These are phyloP conservation scores for Apis mellifera DNA, from an alignment of 1,140 invertebrate genomes.

Conservation along the genomic window DNA sequence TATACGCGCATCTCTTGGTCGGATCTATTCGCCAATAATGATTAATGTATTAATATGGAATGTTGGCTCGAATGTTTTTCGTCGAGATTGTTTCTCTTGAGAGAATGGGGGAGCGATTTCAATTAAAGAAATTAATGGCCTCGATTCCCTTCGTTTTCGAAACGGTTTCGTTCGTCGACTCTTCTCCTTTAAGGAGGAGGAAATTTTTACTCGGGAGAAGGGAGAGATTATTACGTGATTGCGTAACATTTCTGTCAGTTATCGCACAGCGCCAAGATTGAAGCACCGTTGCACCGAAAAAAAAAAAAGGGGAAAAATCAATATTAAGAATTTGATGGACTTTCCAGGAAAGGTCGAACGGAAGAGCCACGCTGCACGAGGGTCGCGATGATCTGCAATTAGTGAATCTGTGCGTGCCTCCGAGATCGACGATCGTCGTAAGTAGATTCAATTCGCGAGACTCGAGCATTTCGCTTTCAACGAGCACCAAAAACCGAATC, in stretches of 20 bases:
- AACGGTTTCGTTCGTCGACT: background rate
- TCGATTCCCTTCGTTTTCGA: background rate
- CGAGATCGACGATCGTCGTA: constrained; percentile 74
- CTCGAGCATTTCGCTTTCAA: constrained; percentile 27
- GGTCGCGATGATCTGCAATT: constrained; percentile 75
- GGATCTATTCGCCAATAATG: background rate
- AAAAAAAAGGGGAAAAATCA: no score
- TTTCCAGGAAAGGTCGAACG: constrained; percentile 77
- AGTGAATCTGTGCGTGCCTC: constrained; percentile 76
- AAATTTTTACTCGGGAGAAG: background rate
- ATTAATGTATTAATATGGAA: background rate
- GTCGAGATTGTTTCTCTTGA: no score
- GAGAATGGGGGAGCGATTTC: background rate
- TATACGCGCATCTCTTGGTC: background rate
- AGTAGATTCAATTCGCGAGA: constrained; percentile 64
- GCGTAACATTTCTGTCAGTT: no score
- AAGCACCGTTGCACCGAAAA: constrained; percentile 4
- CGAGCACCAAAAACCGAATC: background rate
- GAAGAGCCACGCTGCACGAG: constrained; percentile 72
- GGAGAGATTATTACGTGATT: background rate
- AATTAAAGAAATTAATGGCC: background rate
- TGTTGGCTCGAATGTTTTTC: no score
- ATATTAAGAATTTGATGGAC: constrained; percentile 71
- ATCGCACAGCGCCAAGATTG: background rate
- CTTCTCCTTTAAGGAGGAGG: background rate